These are phyloP conservation scores for Synergus itoensis DNA, from an alignment of 2,888 invertebrate genomes.

Conservation along the genomic window DNA sequence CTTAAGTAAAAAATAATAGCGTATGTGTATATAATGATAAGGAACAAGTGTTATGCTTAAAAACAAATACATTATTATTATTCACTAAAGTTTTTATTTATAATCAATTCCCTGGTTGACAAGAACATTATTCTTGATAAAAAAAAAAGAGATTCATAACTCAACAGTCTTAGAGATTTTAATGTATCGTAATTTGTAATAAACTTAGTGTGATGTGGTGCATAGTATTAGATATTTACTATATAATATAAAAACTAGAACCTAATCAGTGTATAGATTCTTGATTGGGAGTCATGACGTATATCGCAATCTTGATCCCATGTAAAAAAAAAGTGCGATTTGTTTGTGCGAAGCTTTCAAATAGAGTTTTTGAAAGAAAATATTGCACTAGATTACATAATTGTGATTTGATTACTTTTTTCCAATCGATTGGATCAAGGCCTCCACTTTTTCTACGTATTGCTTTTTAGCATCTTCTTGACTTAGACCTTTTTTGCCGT, in stretches of 20 bases:
- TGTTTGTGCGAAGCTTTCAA: neutral
- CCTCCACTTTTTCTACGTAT: constrained; percentile 88
- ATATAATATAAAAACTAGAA: neutral
- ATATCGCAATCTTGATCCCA: neutral
- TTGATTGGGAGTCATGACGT: neutral
- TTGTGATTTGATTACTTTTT: constrained; percentile 63
- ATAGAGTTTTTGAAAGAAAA: neutral
- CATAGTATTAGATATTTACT: neutral
- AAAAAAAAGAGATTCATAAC: neutral
- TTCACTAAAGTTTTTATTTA: constrained; percentile 59
- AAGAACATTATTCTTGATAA: neutral
- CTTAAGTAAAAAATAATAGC: constrained; percentile 68
- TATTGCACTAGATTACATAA: constrained; percentile 1
- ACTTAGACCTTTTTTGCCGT: constrained; percentile 80
- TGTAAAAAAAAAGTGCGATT: neutral
- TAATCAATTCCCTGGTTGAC: constrained; percentile 12
- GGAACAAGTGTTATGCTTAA: constrained; percentile 69
- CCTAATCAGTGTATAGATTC: neutral
- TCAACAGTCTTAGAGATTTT: neutral
- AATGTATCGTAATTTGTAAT: neutral
- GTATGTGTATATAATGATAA: constrained; percentile 76
- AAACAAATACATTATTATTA: constrained; percentile 73
- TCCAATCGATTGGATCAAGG: constrained; percentile 80
- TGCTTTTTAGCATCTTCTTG: constrained; percentile 90
- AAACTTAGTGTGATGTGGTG: neutral